phyloP scores from a whole-genome alignment of 1,140 invertebrate species.

The Caenorhabditis brenneri region DNA sequence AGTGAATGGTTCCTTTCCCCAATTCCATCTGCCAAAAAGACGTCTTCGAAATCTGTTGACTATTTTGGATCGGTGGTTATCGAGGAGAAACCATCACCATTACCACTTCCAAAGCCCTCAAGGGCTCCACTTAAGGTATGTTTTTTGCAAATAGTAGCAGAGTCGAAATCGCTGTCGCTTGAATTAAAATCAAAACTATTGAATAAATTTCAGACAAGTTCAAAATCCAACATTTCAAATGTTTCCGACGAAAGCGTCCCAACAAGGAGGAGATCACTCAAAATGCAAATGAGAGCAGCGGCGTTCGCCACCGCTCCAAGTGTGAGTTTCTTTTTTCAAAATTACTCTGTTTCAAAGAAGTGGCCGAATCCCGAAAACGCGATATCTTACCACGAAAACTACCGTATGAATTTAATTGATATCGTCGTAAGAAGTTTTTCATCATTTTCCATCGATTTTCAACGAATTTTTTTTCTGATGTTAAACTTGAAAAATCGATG shows the following conservation, averaged over 20 bases:
- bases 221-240: conserved; percentile 7
- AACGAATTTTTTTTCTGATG: too few species aligned
- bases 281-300: conserved; percentile 30
- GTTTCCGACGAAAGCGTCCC: background rate
- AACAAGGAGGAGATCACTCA: background rate
- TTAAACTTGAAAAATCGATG: too few species aligned
- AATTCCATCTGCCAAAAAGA: conserved; percentile 46
- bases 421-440: too few species aligned
- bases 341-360: background rate
- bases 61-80: conserved; percentile 21
- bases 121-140: background rate
- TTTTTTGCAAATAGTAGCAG: background rate
- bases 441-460: too few species aligned
- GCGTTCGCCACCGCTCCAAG: background rate
- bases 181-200: background rate
- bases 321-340: background rate
- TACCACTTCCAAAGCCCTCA: background rate
- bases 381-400: too few species aligned
- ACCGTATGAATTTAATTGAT: too few species aligned
- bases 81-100: background rate
- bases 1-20: conserved; percentile 81
- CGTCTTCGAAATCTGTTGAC: conserved; percentile 57
- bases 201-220: conserved; percentile 12
- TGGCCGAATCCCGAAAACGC: background rate
- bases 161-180: too few species aligned